Conservation (phyloP, 1,140 invertebrate genomes). For the Anagrus nilaparvatae region DNA sequence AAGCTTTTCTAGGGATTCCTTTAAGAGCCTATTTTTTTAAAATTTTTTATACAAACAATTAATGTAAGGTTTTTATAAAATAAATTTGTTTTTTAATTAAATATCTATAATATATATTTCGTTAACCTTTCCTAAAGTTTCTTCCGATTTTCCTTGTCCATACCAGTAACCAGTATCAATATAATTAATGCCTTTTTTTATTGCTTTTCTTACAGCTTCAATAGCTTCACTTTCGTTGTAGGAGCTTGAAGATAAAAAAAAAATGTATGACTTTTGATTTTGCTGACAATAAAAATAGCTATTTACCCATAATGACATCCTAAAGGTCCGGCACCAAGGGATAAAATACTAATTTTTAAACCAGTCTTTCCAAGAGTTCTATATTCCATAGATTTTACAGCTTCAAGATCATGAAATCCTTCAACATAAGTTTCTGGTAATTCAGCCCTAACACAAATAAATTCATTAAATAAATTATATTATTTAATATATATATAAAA, state of each 20-base stretch:
- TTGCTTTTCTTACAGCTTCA: conserved; percentile 54
- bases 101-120: conserved; percentile 11
- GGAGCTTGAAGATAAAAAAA: conserved; percentile 34
- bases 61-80: neutral
- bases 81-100: conserved; percentile 4
- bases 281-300: neutral
- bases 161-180: conserved; percentile 89
- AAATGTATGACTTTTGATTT: neutral
- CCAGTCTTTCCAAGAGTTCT: conserved; percentile 47
- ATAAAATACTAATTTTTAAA: conserved; percentile 48
- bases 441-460: no score
- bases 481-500: no score
- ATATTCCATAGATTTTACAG: conserved; percentile 46
- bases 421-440: conserved; percentile 44
- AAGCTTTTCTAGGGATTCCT: conserved; percentile 67
- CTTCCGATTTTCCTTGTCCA: conserved; percentile 75
- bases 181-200: conserved; percentile 79
- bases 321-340: conserved; percentile 45
- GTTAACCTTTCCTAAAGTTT: conserved; percentile 67
- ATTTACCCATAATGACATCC: conserved; percentile 38
- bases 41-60: neutral
- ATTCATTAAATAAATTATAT: no score
- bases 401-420: conserved; percentile 47
- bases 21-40: conserved; percentile 53
- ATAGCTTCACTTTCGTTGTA: conserved; percentile 55